Percentiles rank a stretch among this genome's conserved stretches.
These are phyloP conservation scores for Lagocephalus sceleratus DNA, from an alignment of 2,797 vertebrate genomes.

Conservation along the genomic window DNA sequence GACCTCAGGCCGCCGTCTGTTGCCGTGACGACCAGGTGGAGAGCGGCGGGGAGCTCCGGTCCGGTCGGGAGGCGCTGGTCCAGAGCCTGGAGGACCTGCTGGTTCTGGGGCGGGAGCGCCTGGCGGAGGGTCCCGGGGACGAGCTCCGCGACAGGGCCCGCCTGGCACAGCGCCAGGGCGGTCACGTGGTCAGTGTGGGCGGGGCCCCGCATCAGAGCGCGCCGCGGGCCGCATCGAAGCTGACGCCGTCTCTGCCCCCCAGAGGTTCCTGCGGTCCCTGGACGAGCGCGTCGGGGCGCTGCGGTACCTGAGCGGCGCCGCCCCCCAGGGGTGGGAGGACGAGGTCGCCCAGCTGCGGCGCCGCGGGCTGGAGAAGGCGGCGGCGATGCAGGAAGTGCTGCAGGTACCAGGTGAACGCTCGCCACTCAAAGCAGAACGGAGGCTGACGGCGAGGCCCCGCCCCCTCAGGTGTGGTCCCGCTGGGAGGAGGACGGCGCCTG, in stretches of 20 bases:
- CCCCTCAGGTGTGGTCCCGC: conserved; percentile 78
- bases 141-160: conserved; percentile 62
- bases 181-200: conserved; percentile 77
- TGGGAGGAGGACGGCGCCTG: conserved; percentile 78
- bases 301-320: conserved; percentile 58
- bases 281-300: conserved; percentile 63
- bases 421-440: too few species aligned
- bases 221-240: too few species aligned
- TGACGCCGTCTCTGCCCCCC: background rate
- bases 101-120: conserved; percentile 70
- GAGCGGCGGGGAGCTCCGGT: conserved; percentile 63
- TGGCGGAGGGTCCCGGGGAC: conserved; percentile 47
- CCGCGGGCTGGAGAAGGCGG: conserved; percentile 66
- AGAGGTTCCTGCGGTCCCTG: conserved; percentile 85
- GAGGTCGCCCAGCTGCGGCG: conserved; percentile 70
- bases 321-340: conserved; percentile 62
- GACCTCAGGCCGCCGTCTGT: conserved; percentile 68
- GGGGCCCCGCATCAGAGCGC: background rate
- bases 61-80: conserved; percentile 72
- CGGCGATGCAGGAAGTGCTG: conserved; percentile 68
- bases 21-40: conserved; percentile 62
- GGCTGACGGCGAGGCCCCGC: too few species aligned
- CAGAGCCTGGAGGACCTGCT: conserved; percentile 73
- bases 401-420: too few species aligned
- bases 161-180: conserved; percentile 71